Conservation (phyloP, 2,888 invertebrate genomes). For the Meteorus colon region DNA sequence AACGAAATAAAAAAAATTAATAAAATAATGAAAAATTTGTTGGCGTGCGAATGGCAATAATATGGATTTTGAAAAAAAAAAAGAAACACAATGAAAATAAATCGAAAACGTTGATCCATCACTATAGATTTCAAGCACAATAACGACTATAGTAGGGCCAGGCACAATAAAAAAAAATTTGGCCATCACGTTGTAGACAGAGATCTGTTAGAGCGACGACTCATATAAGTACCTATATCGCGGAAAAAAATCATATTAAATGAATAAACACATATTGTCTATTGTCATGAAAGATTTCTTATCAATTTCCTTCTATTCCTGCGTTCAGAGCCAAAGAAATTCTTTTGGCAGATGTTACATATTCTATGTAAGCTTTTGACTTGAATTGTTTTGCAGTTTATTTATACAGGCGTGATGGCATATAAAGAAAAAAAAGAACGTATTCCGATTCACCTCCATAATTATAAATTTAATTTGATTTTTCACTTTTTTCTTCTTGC, state of each 20-base stretch:
- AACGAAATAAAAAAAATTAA: slow-evolving; percentile 51
- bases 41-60: slow-evolving; percentile 29
- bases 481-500: background rate
- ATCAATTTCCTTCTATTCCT: slow-evolving; percentile 4
- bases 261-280: slow-evolving; percentile 73
- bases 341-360: no score
- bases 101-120: slow-evolving; percentile 54
- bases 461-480: background rate
- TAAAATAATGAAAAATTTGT: slow-evolving; percentile 47
- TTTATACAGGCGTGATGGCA: no score
- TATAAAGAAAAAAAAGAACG: no score
- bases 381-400: no score
- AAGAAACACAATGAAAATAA: slow-evolving; percentile 34
- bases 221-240: slow-evolving; percentile 70
- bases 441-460: background rate
- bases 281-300: slow-evolving; percentile 61
- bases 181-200: slow-evolving; percentile 72
- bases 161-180: slow-evolving; percentile 70
- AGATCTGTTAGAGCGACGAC: slow-evolving; percentile 71
- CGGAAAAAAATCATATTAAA: slow-evolving; percentile 65
- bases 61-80: slow-evolving; percentile 30
- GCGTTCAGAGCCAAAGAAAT: no score
- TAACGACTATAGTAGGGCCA: slow-evolving; percentile 72
- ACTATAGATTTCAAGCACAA: slow-evolving; percentile 70
- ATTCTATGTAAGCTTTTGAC: no score